These are phyloP conservation scores for Scortum barcoo DNA, from an alignment of 2,113 vertebrate species.

Conservation along the genomic window DNA sequence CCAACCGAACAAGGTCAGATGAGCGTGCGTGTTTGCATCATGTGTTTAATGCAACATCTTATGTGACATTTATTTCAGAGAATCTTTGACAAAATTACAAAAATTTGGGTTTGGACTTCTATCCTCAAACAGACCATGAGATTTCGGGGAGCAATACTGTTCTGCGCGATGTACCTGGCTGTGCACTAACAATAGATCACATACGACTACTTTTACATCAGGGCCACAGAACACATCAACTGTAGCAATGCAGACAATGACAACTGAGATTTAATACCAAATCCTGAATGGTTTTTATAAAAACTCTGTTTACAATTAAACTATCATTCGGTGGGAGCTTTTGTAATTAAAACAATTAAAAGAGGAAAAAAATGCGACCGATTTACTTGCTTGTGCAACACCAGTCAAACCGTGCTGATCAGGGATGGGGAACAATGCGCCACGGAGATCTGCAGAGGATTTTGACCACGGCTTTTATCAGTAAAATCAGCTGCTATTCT, in stretches of 20 bases:
- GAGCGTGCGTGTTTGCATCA: constrained; percentile 42
- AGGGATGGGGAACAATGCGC: constrained; percentile 14
- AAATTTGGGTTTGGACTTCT: constrained; percentile 25
- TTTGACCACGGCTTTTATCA: constrained; percentile 9
- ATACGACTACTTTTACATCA: constrained; percentile 38
- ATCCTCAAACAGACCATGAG: constrained; percentile 29
- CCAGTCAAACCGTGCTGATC: constrained; percentile 34
- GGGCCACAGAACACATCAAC: constrained; percentile 54
- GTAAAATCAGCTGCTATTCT: constrained; percentile 15
- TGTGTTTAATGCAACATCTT: constrained; percentile 40
- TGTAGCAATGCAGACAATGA: constrained; percentile 60
- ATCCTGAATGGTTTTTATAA: constrained; percentile 61
- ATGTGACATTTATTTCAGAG: constrained; percentile 32
- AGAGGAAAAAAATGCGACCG: background rate
- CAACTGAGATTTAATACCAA: constrained; percentile 62
- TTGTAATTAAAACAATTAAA: constrained; percentile 34
- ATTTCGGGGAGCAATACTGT: constrained; percentile 67
- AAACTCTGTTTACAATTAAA: constrained; percentile 71
- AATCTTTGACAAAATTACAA: constrained; percentile 35
- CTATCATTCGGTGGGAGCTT: constrained; percentile 23
- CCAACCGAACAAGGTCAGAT: constrained; percentile 33
- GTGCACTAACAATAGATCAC: constrained; percentile 40
- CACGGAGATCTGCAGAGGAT: constrained; percentile 14
- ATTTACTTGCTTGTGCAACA: constrained; percentile 25
- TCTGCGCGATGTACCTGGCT: constrained; percentile 49